A percentile compares a stretch with the other conserved stretches of the same genome.
phyloP scores from a whole-genome alignment of 2,113 vertebrate species.

The Melanerpes aurifrons region DNA sequence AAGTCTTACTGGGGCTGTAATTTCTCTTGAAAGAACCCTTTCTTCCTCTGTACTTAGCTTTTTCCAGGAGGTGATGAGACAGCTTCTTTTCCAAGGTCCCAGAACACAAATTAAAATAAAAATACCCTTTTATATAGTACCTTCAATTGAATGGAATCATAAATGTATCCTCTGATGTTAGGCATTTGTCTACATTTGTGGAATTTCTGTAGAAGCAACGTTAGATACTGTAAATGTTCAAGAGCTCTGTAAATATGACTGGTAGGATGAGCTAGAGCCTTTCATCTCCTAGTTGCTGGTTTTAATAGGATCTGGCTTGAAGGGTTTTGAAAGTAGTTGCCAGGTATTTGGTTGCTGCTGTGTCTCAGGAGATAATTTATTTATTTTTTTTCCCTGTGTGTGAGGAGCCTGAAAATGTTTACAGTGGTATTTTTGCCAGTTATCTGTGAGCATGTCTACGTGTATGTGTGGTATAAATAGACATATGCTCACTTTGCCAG shows the following conservation, averaged over 20 bases:
- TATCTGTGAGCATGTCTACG: neutral
- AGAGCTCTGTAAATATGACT: conserved; percentile 9
- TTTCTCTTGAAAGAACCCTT: neutral
- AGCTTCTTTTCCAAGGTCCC: conserved; percentile 6
- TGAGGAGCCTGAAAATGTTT: neutral
- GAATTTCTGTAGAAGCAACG: neutral
- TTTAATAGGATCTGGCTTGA: conserved; percentile 47
- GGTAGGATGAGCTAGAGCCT: neutral
- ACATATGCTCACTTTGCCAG: neutral
- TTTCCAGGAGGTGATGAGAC: neutral
- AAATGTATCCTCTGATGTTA: conserved; percentile 22
- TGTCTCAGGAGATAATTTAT: neutral
- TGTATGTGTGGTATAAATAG: neutral
- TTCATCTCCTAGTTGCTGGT: conserved; percentile 35
- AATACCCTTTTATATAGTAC: neutral
- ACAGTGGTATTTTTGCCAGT: neutral
- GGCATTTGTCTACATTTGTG: conserved; percentile 42
- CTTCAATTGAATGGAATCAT: conserved; percentile 5
- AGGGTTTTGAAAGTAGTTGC: conserved; percentile 43
- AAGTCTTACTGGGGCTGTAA: neutral
- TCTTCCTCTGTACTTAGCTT: neutral
- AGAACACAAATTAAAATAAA: conserved; percentile 30
- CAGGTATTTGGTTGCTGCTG: conserved; percentile 28
- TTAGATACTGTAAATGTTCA: conserved; percentile 20
- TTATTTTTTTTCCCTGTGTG: neutral